Percentiles rank a stretch among this genome's conserved stretches.
These are phyloP conservation scores for Sitobion miscanthi DNA, from an alignment of 1,140 invertebrate genomes.

Conservation along the genomic window DNA sequence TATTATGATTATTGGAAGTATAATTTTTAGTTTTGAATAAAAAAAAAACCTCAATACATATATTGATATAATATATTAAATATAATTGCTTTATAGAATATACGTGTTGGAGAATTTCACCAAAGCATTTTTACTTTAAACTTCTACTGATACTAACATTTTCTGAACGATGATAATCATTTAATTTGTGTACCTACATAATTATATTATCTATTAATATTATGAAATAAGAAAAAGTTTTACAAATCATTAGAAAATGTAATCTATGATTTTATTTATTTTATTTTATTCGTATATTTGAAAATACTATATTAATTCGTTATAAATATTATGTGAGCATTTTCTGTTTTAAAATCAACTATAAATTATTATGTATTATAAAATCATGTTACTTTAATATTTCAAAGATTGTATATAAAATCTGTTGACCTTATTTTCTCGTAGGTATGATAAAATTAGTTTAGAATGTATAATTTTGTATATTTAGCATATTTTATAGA, in stretches of 20 bases:
- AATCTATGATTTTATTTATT: not conserved
- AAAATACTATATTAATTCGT: not conserved
- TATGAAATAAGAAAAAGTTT: not conserved
- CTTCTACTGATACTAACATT: not conserved
- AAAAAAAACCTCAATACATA: not conserved
- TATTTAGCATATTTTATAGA: not conserved
- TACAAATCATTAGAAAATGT: not conserved
- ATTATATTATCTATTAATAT: not conserved
- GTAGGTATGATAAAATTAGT: not conserved
- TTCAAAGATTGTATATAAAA: not conserved
- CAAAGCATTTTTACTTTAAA: not conserved
- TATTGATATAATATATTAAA: no score
- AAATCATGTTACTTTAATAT: not conserved
- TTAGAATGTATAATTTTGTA: conserved; percentile 4
- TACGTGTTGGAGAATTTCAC: not conserved
- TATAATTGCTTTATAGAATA: no score
- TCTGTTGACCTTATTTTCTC: not conserved
- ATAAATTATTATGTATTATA: not conserved
- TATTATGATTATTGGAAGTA: not conserved
- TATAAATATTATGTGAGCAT: not conserved
- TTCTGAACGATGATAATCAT: not conserved
- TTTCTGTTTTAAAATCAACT: not conserved
- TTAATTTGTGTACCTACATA: not conserved
- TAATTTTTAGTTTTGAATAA: not conserved
- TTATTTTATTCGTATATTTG: not conserved